These are phyloP conservation scores for Drosophila funebris DNA, from an alignment of 1,140 invertebrate species.

Conservation along the genomic window DNA sequence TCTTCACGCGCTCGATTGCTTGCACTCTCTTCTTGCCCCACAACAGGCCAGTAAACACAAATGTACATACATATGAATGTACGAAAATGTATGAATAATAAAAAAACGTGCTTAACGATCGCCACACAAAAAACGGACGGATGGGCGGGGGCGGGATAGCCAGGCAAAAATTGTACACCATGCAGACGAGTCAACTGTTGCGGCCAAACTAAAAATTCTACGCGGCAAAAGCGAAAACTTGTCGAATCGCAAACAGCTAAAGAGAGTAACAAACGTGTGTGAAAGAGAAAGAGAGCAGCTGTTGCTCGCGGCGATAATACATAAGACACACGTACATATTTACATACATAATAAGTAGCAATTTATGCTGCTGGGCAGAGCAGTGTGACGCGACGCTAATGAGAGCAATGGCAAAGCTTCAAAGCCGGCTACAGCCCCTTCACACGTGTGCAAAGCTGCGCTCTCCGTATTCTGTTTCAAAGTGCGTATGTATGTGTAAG, in stretches of 20 bases:
- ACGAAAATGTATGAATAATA: constrained; percentile 14
- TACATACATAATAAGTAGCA: constrained; percentile 64
- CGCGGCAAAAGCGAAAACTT: constrained; percentile 49
- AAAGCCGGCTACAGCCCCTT: constrained; percentile 30
- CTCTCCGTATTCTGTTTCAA: constrained; percentile 49
- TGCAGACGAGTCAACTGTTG: constrained; percentile 80
- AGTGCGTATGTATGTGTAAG: constrained; percentile 28
- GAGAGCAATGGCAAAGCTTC: constrained; percentile 20
- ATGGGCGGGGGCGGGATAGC: constrained; percentile 20
- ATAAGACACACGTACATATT: constrained; percentile 3
- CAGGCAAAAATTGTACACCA: constrained; percentile 51
- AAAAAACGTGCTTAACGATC: constrained; percentile 73
- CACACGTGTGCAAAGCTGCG: constrained; percentile 47
- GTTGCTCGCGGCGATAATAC: constrained; percentile 59
- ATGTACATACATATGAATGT: constrained; percentile 12
- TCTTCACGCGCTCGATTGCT: constrained; percentile 35
- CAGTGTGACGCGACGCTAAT: constrained; percentile 28
- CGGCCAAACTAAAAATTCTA: constrained; percentile 75
- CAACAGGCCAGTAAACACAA: constrained; percentile 17
- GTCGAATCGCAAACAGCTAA: constrained; percentile 32
- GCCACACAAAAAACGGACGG: constrained; percentile 44
- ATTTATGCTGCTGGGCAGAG: constrained; percentile 62
- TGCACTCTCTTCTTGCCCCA: constrained; percentile 26
- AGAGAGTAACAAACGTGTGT: constrained; percentile 18
- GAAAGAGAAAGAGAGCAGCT: constrained; percentile 55